Conservation (phyloP, 1,140 invertebrate species). For the Mesaphorura yosii region DNA sequence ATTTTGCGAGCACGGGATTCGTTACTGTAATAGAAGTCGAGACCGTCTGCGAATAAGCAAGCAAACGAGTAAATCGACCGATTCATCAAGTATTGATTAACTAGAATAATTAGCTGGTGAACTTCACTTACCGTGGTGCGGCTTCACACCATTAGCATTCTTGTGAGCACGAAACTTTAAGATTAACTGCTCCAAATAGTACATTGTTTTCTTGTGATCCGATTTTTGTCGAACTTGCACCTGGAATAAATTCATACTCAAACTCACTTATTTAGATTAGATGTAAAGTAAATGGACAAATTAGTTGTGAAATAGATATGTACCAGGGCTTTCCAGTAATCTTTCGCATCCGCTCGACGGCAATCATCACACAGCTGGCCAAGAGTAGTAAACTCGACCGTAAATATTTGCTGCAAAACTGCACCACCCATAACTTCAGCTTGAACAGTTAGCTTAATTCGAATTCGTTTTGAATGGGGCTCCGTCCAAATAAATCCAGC, state of each 20-base stretch:
- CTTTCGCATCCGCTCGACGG: constrained; percentile 90
- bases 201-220: constrained; percentile 95
- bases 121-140: constrained; percentile 58
- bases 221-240: constrained; percentile 76
- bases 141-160: constrained; percentile 86
- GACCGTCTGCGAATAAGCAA: constrained; percentile 63
- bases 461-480: constrained; percentile 94
- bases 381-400: constrained; percentile 83
- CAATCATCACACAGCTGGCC: constrained; percentile 97
- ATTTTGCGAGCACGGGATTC: constrained; percentile 88
- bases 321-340: constrained; percentile 89
- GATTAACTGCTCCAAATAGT: constrained; percentile 94
- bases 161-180: constrained; percentile 88
- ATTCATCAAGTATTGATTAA: constrained; percentile 7
- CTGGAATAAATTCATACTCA: constrained; percentile 33
- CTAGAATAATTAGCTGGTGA: constrained; percentile 7
- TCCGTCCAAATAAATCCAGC: constrained; percentile 98
- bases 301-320: too few species aligned
- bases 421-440: constrained; percentile 76
- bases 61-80: constrained; percentile 14
- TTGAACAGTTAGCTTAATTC: constrained; percentile 94
- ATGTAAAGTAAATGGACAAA: too few species aligned
- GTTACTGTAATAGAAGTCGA: constrained; percentile 89
- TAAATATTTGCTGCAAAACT: constrained; percentile 79
- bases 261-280: constrained; percentile 5